Conservation (phyloP, 2,888 invertebrate genomes). For the Tipula vernalis region DNA sequence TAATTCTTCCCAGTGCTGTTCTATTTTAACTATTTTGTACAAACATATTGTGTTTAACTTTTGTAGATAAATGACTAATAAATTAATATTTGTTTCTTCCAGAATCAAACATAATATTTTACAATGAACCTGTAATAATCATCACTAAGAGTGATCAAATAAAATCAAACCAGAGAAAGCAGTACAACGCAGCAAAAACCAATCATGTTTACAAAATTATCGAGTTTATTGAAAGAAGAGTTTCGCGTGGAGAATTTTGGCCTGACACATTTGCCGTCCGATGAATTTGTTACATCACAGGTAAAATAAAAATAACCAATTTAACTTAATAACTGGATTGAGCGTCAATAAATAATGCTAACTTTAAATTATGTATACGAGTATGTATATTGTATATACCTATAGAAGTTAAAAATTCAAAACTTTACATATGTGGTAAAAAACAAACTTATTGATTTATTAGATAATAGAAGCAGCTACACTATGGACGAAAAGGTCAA, state of each 20-base stretch:
- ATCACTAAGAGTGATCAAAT: neutral
- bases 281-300: slow-evolving; percentile 35
- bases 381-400: neutral
- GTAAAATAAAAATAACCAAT: slow-evolving; percentile 19
- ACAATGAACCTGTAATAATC: neutral
- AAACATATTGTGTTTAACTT: no score
- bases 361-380: neutral
- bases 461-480: neutral
- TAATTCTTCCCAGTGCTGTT: no score
- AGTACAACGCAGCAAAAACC: neutral
- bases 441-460: neutral
- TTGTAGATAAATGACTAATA: no score
- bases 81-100: neutral
- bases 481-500: neutral
- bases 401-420: neutral
- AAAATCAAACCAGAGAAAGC: neutral
- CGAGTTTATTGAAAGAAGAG: slow-evolving; percentile 25
- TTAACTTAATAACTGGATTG: neutral
- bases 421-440: neutral
- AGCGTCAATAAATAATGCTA: neutral
- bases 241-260: slow-evolving; percentile 29
- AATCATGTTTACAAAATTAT: neutral
- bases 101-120: neutral
- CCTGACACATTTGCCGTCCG: slow-evolving; percentile 30
- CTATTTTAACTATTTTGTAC: no score